Evolutionary conservation across 1,140 invertebrate species (phyloP).

Genomic region (Drosophila arawakana): DNA sequence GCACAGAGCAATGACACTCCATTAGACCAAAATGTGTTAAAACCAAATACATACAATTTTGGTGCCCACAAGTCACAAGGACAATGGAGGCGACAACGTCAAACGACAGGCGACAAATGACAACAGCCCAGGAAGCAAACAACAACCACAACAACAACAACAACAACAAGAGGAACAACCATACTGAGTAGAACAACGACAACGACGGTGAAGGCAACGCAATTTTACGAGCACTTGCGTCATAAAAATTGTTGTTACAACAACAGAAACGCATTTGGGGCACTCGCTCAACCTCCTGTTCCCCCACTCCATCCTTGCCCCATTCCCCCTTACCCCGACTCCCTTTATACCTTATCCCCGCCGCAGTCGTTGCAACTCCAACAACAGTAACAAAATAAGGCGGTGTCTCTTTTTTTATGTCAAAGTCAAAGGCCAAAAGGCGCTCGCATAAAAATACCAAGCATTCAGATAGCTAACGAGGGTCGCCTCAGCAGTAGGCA

Average conservation of each 20-base stretch:
- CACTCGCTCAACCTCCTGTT: constrained; percentile 13
- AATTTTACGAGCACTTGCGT: constrained; percentile 74
- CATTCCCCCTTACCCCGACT: background rate
- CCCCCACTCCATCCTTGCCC: background rate
- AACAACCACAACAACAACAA: constrained; percentile 10
- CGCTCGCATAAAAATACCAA: constrained; percentile 67
- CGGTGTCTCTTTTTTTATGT: constrained; percentile 73
- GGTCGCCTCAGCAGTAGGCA: constrained; percentile 12
- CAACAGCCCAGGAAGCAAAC: constrained; percentile 16
- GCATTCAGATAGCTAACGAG: constrained; percentile 52
- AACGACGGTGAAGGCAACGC: constrained; percentile 39
- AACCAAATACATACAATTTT: constrained; percentile 56
- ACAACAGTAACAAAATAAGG: background rate
- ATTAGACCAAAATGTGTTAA: constrained; percentile 71
- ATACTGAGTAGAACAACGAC: constrained; percentile 41
- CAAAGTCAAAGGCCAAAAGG: constrained; percentile 79
- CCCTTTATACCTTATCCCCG: background rate
- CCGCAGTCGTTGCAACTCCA: constrained; percentile 45
- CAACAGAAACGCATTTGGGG: constrained; percentile 77
- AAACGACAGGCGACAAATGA: constrained; percentile 38
- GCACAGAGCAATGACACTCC: constrained; percentile 54
- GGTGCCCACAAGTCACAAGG: constrained; percentile 54
- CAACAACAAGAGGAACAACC: constrained; percentile 18
- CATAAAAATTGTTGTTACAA: constrained; percentile 77
- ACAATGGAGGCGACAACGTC: constrained; percentile 46